Percentiles rank a stretch among this genome's conserved stretches.
Evolutionary conservation across 2,888 invertebrate species (phyloP).

Genomic region (Tetrapedia diversipes): DNA sequence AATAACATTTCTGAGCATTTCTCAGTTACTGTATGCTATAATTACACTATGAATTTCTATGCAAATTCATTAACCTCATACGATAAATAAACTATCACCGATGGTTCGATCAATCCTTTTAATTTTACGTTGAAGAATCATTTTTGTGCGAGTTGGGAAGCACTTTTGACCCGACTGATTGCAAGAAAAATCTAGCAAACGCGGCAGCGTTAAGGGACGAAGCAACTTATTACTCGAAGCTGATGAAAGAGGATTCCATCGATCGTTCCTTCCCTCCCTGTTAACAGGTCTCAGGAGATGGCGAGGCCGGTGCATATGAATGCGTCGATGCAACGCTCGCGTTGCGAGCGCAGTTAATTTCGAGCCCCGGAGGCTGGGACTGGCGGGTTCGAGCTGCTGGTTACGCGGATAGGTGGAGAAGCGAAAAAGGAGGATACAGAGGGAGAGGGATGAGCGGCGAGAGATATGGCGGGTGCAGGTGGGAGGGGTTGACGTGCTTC

Average conservation of each 20-base stretch:
- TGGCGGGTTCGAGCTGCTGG: slow-evolving; percentile 56
- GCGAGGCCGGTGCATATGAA: slow-evolving; percentile 15
- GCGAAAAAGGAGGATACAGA: slow-evolving; percentile 65
- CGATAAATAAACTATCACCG: too few species aligned
- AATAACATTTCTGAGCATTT: too few species aligned
- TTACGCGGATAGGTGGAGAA: slow-evolving; percentile 64
- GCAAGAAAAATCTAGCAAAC: too few species aligned
- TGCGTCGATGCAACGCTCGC: slow-evolving; percentile 49
- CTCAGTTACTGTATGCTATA: too few species aligned
- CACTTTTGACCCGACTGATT: too few species aligned
- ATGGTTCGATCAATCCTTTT: too few species aligned
- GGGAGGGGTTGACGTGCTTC: slow-evolving; percentile 70
- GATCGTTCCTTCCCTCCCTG: neutral
- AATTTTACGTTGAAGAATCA: too few species aligned
- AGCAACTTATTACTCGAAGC: neutral
- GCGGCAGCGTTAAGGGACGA: neutral
- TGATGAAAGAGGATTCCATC: slow-evolving; percentile 16
- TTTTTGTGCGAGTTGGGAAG: too few species aligned
- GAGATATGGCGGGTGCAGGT: slow-evolving; percentile 60
- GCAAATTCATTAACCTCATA: too few species aligned
- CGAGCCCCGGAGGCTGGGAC: slow-evolving; percentile 46
- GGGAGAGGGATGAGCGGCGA: slow-evolving; percentile 53
- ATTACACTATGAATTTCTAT: too few species aligned
- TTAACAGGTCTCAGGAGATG: neutral
- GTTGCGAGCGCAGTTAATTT: slow-evolving; percentile 70